Evolutionary conservation across 2,113 vertebrate genomes (phyloP).

Genomic region (Myodes glareolus): DNA sequence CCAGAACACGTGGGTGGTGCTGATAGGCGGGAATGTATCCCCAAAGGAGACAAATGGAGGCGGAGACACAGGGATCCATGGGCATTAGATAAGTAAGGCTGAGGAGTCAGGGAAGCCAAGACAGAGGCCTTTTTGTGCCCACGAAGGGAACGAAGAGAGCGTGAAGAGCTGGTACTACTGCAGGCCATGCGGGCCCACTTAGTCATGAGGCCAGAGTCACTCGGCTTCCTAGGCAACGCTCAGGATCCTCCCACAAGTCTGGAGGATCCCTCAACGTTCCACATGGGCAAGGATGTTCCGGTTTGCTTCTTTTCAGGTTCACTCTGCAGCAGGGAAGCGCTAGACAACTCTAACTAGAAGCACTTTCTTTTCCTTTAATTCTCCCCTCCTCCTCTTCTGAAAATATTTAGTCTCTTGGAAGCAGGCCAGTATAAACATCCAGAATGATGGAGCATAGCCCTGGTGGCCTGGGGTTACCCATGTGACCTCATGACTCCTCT

Average conservation of each 20-base stretch:
- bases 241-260: background rate
- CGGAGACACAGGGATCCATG: background rate
- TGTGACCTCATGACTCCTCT: background rate
- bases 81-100: background rate
- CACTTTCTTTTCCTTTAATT: background rate
- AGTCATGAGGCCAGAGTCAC: background rate
- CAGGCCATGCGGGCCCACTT: background rate
- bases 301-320: background rate
- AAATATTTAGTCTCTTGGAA: conserved; percentile 4
- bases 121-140: no score
- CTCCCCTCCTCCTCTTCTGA: background rate
- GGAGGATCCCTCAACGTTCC: background rate
- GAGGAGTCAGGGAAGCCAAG: background rate
- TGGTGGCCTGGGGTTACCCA: background rate
- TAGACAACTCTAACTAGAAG: background rate
- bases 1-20: background rate
- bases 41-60: background rate
- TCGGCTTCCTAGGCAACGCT: no score
- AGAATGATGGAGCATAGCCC: background rate
- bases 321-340: no score
- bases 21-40: background rate
- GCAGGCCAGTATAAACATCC: background rate
- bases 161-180: rapidly evolving
- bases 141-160: background rate
- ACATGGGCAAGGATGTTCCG: background rate